These are phyloP conservation scores for Cerastoderma edule DNA, from an alignment of 2,888 invertebrate species.

Conservation along the genomic window DNA sequence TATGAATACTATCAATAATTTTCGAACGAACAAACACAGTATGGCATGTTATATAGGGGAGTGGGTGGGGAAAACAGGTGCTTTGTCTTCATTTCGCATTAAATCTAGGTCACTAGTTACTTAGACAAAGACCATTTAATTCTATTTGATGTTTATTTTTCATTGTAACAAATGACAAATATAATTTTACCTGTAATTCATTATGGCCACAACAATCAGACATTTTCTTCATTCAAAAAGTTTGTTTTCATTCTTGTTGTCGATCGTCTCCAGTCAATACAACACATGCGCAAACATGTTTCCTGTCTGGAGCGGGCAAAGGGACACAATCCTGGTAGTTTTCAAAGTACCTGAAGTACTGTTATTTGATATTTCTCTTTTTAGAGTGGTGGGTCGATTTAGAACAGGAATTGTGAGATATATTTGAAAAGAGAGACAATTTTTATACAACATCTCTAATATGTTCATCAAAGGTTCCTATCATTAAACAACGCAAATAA, in stretches of 20 bases:
- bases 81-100: no score
- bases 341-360: not conserved
- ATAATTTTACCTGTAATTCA: slow-evolving; percentile 56
- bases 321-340: slow-evolving; percentile 4
- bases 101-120: no score
- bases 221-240: slow-evolving; percentile 30
- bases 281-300: slow-evolving; percentile 70
- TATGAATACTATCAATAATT: no score
- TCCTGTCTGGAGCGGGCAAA: slow-evolving; percentile 32
- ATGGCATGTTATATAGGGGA: not conserved
- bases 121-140: not conserved
- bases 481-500: not conserved
- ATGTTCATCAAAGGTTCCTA: not conserved
- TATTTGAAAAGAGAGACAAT: not conserved
- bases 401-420: not conserved
- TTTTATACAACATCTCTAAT: not conserved
- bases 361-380: not conserved
- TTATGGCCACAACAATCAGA: slow-evolving; percentile 4
- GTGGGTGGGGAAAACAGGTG: slow-evolving; percentile 47
- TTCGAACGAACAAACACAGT: not conserved
- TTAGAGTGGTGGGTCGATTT: no score
- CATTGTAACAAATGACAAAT: no score
- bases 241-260: slow-evolving; percentile 59
- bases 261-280: slow-evolving; percentile 69
- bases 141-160: not conserved